Base-by-base conservation (phyloP, 2,888 invertebrate genomes). In the Drosophila macrothrix region DNA sequence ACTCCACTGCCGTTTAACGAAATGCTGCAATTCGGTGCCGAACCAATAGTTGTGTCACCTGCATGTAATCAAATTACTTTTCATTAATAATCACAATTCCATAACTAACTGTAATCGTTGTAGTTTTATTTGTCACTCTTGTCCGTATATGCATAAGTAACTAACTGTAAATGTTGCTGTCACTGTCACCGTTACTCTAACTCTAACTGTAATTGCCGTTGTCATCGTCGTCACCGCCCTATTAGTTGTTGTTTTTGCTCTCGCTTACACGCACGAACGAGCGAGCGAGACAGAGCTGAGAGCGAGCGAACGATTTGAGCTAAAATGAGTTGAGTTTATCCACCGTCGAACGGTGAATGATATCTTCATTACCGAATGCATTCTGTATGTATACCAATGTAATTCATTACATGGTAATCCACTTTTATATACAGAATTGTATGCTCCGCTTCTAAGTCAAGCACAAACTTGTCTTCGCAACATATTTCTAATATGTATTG, bases 1-100 rank as follows among this genome's bases (percentile, higher is more conserved):
- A 98, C 97, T 4, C 97, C 98, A 1, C 96, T 96, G n/a, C 98
- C 98, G 83, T 96, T 96, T 29, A 98, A 95, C 78, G 96, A 95
- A 82, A 98, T 96, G 92, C 98, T 98, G 90, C 97, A 97, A 90
- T 95, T 95, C 64, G 96, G 95, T 78, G 96, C 96, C 72, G 96
- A 96, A 70, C 97, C 97, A 76, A 98, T 95, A 25, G 96, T 96
- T 58, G 97, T 96, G 78, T 96, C 95, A 79, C 98, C 98, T 98
- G 94, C 67, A 66, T 67, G 41, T 58, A 60, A 35, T 37, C 9
- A 43, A 58, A 7, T n/a, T 33, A 14, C 28, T 46, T 43, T 31
- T 56, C 19, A 49, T 31, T 35, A 46, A 22, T 12, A 46, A 31
- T 49, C n/a, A 60, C 50, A 74, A 60, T 41, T n/a, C 31, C 19